phyloP scores from a whole-genome alignment of 2,113 vertebrate species.

The Paralichthys olivaceus region DNA sequence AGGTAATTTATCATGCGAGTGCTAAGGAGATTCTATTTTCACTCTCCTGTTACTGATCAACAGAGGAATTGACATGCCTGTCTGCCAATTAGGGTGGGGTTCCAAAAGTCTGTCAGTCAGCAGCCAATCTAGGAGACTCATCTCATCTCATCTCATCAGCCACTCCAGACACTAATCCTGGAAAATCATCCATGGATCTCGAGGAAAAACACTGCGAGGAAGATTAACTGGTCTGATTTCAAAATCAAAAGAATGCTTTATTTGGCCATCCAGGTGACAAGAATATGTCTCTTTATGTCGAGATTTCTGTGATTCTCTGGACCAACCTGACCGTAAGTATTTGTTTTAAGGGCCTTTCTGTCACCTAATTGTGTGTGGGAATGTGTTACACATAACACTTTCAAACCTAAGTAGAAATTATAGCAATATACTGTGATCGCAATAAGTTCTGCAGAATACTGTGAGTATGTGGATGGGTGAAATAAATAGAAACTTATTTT shows the following conservation, averaged over 20 bases:
- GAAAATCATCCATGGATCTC: neutral
- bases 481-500: no score
- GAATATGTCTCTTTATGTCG: neutral
- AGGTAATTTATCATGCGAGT: conserved; percentile 1
- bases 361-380: neutral
- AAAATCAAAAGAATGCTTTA: neutral
- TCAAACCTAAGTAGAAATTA: neutral
- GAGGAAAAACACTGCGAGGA: neutral
- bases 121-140: neutral
- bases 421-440: neutral
- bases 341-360: neutral
- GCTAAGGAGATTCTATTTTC: neutral
- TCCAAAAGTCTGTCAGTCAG: conserved; percentile 18
- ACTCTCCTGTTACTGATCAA: neutral
- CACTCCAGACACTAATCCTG: conserved; percentile 1
- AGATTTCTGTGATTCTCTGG: neutral
- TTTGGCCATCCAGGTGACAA: neutral
- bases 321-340: neutral
- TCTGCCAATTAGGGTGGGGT: conserved; percentile 8
- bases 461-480: no score
- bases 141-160: conserved; percentile 23
- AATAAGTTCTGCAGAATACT: no score
- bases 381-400: neutral
- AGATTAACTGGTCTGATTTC: neutral
- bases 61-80: neutral